Evolutionary conservation across 1,140 invertebrate genomes (phyloP), one percentile per base, ranked within the genome.

Genomic region (Hypsibius dujardini): DNA sequence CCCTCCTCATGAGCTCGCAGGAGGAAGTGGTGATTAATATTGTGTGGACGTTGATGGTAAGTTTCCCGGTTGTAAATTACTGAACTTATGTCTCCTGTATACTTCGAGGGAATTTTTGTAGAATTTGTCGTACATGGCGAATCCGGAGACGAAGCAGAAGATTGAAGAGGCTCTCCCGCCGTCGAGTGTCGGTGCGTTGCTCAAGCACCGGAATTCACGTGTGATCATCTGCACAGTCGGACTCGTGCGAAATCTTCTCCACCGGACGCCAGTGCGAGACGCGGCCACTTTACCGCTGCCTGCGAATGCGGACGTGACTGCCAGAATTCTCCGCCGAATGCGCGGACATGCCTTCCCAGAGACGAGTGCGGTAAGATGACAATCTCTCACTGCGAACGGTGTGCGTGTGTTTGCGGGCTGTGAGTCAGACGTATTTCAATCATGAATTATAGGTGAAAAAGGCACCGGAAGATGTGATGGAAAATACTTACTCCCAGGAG

Each of bases 31-130:
- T 56, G n/a, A 7, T 56, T n/a, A 56, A 56, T n/a, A n/a, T n/a
- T n/a, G 50, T 56, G 7, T 56, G 50, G 50, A 56, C 50, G 7
- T 56, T 56, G n/a, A 56, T 56, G 50, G 50, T 56, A 56, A 56
- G 7, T 56, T 56, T 56, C 50, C n/a, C 50, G 7, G 7, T 56
- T 7, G 50, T n/a, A 7, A 56, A n/a, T 56, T n/a, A 7, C 50
- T 56, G 50, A 7, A 7, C n/a, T 7, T 56, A 7, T 7, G n/a
- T 56, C 7, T 56, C 50, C 50, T n/a, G 7, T 7, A 56, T n/a
- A 56, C 50, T 56, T 7, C 7, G 7, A 56, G 50, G 50, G 7
- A 56, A 7, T n/a, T 56, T 56, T 56, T 56, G 7, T n/a, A 56
- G 50, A 56, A 56, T 56, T 7, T 56, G 50, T 7, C 50, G n/a